Evolutionary conservation across 2,113 vertebrate genomes (phyloP), one percentile per base, ranked within the genome.

Genomic region (Pseudopipra pipra): DNA sequence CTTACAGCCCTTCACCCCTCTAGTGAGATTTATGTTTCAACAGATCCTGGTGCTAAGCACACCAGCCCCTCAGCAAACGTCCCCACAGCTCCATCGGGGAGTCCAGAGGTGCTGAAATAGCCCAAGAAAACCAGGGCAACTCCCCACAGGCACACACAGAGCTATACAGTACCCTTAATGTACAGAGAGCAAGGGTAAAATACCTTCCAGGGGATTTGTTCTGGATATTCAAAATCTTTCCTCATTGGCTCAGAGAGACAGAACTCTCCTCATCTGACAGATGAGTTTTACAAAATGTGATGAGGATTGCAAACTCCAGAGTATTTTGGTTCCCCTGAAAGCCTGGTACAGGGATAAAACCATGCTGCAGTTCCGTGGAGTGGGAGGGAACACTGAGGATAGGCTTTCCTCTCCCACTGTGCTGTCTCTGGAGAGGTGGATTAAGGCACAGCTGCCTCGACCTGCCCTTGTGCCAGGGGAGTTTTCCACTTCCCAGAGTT

Each of bases 101-200:
- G 12, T 13, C 28, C 46, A 78, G n/a, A 30, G 62, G 25, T 21
- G 17, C 63, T 56, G 44, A 61, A 54, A 51, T 9, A 17, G n/a
- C 20, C 5, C 17, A n/a, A 39, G 65, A 65, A 44, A 75, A 39
- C 3, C 62, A 82, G 71, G n/a, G 43, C 33, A 25, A 6, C 37
- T 19, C 80, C 54, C 7, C 28, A 49, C 51, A 37, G n/a, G 20
- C 41, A 88, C 41, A 16, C 20, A 6, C 1, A 5, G 41, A 67
- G n/a, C 43, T 37, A 25, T 4, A 12, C 10, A 33, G 19, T 52
- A 73, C 2, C 0, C 1, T 31, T 37, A 55, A 37, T 0, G 0
- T 4, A 18, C 0, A 72, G n/a, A 43, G 9, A 86, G 15, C 18
- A 52, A 43, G 8, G 20, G 6, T 37, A n/a, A 77, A 62, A 71